Evolutionary conservation across 1,140 invertebrate species (phyloP).

Genomic region (Bombus turneri): DNA sequence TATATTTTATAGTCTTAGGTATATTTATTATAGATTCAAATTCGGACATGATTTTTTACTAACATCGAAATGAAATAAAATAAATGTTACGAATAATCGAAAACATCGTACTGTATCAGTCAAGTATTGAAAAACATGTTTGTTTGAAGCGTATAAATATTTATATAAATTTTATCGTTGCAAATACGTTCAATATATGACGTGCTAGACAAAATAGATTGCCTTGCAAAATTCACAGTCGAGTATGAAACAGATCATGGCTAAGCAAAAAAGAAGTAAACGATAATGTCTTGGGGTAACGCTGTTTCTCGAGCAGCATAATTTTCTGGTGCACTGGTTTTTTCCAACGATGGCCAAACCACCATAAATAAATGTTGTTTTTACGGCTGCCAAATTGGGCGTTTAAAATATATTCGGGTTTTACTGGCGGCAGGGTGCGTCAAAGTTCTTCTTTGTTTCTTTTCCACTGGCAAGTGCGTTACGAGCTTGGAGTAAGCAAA

Average conservation of each 20-base stretch:
- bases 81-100: too few species aligned
- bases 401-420: slow-evolving; percentile 75
- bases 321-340: slow-evolving; percentile 76
- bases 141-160: not conserved
- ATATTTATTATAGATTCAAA: too few species aligned
- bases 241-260: slow-evolving; percentile 4
- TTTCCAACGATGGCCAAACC: slow-evolving; percentile 76
- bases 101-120: too few species aligned
- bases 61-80: too few species aligned
- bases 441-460: slow-evolving; percentile 20
- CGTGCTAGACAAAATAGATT: slow-evolving; percentile 1
- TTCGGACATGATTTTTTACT: too few species aligned
- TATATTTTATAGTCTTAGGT: too few species aligned
- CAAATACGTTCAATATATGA: not conserved
- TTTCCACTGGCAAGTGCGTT: not conserved
- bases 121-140: not conserved
- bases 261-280: slow-evolving; percentile 40
- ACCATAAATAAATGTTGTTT: slow-evolving; percentile 83
- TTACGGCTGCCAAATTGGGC: slow-evolving; percentile 82
- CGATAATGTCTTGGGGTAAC: slow-evolving; percentile 54
- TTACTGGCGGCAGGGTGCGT: slow-evolving; percentile 65
- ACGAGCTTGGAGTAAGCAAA: not conserved
- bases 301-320: slow-evolving; percentile 72
- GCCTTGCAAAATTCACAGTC: slow-evolving; percentile 30
- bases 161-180: not conserved